Conservation (phyloP, 2,888 invertebrate species). For the Metopia argyrocephala region DNA sequence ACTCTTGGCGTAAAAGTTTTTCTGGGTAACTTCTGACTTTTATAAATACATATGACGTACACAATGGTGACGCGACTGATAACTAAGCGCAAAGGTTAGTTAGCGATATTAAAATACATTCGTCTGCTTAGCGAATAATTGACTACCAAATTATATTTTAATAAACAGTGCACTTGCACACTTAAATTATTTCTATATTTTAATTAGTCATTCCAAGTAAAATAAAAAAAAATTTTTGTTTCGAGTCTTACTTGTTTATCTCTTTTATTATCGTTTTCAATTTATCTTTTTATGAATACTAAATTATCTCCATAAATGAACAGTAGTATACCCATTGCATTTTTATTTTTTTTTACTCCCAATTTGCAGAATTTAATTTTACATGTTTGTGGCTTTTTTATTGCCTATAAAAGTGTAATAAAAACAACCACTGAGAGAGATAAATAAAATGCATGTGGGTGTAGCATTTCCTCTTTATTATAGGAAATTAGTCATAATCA, state of each 20-base stretch:
- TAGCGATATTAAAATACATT: no score
- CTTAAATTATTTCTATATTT: no score
- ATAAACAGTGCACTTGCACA: no score
- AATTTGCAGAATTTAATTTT: not conserved
- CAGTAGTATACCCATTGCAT: not conserved
- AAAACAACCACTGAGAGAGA: not conserved
- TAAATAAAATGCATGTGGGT: not conserved
- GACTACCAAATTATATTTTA: no score
- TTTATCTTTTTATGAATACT: not conserved
- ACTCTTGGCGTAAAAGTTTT: no score
- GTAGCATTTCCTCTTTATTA: not conserved
- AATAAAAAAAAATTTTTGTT: no score
- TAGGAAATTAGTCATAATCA: not conserved
- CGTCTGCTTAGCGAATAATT: no score
- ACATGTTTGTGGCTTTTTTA: not conserved
- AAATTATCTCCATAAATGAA: constrained; percentile 12
- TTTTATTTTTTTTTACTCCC: not conserved
- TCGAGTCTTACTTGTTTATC: not conserved
- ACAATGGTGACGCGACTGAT: no score
- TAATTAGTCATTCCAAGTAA: no score
- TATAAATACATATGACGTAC: no score
- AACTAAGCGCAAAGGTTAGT: no score
- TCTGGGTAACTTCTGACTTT: no score
- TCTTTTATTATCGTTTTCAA: not conserved
- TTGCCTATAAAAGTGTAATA: not conserved